These are phyloP conservation scores for Sebastes minor DNA, from an alignment of 2,797 vertebrate species.

Conservation along the genomic window DNA sequence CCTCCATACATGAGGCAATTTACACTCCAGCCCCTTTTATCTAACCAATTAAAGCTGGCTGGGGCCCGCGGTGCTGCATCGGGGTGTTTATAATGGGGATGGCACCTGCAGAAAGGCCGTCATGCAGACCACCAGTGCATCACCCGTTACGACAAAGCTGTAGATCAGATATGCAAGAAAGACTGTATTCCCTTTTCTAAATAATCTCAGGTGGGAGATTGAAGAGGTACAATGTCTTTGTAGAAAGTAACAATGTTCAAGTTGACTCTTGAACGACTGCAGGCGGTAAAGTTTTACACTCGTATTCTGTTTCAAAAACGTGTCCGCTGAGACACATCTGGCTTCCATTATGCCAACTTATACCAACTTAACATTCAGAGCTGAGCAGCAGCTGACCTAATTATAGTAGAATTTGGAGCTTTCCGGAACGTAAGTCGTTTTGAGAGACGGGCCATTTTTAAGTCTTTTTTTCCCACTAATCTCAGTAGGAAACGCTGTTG, in stretches of 20 bases:
- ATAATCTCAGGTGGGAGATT: not conserved
- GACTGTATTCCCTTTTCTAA: not conserved
- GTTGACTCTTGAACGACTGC: not conserved
- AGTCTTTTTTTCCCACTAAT: conserved; percentile 55
- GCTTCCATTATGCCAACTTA: conserved; percentile 38
- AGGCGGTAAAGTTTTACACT: conserved; percentile 1
- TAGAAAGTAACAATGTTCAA: conserved; percentile 5
- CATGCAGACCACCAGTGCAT: conserved; percentile 33
- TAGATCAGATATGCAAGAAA: not conserved
- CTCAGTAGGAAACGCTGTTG: conserved; percentile 46
- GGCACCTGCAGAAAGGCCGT: conserved; percentile 47
- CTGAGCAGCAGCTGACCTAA: conserved; percentile 67
- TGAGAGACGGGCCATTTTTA: conserved; percentile 50
- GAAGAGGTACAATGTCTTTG: not conserved
- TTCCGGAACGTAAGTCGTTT: conserved; percentile 51
- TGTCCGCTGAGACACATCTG: conserved; percentile 40
- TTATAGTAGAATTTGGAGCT: conserved; percentile 60
- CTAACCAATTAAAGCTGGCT: conserved; percentile 64
- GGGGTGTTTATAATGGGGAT: conserved; percentile 32
- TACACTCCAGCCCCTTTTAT: conserved; percentile 59
- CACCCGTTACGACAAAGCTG: not conserved
- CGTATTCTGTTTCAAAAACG: conserved; percentile 15
- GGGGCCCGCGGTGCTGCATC: conserved; percentile 1
- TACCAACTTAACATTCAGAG: conserved; percentile 15
- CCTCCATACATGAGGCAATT: conserved; percentile 57